phyloP scores from a whole-genome alignment of 2,113 vertebrate genomes.

The Potamarius usumacintae region DNA sequence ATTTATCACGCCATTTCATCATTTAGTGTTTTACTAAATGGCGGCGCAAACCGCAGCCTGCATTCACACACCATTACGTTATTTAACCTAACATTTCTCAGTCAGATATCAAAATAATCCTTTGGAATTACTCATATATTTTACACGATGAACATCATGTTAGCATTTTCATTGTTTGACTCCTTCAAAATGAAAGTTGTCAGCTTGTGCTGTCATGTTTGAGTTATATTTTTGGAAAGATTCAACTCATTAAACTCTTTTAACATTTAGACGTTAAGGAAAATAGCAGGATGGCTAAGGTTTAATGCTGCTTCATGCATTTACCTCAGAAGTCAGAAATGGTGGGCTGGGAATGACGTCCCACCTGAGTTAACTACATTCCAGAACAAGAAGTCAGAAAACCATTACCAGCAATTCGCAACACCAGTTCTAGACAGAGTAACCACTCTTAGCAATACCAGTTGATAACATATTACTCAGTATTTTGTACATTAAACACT shows the following conservation, averaged over 20 bases:
- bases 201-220: neutral
- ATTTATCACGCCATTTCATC: neutral
- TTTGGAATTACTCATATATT: neutral
- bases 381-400: no score
- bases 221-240: neutral
- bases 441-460: no score
- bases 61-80: no score
- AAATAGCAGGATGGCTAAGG: slow-evolving; percentile 80
- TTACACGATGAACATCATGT: neutral
- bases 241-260: neutral
- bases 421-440: no score
- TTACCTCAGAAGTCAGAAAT: no score
- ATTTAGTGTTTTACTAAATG: neutral
- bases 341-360: no score
- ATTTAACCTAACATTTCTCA: no score
- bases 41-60: neutral
- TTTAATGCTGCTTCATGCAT: no score
- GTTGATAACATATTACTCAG: no score
- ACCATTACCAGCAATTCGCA: no score
- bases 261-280: neutral
- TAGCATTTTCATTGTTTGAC: neutral
- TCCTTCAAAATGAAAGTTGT: neutral
- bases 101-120: neutral
- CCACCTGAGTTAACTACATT: no score
- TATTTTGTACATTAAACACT: no score